Evolutionary conservation across 2,113 vertebrate species (phyloP).

Genomic region (Leptocoma aspasia): DNA sequence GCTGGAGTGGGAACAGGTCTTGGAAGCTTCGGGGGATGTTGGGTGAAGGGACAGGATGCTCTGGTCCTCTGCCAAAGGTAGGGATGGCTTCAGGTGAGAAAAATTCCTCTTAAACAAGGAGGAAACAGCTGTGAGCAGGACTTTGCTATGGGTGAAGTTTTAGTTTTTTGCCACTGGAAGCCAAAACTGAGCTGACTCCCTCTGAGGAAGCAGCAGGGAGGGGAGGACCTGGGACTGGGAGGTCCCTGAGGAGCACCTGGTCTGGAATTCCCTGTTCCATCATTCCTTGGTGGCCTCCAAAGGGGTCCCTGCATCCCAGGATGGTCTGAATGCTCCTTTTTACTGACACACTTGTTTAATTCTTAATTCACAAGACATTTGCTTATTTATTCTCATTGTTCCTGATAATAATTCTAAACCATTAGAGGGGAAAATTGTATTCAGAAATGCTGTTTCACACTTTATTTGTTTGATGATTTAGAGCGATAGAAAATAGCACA

Average conservation of each 20-base stretch:
- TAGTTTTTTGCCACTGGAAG: background rate
- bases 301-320: background rate
- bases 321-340: background rate
- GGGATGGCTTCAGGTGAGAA: background rate
- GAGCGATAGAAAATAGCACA: constrained; percentile 78
- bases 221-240: background rate
- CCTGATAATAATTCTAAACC: constrained; percentile 80
- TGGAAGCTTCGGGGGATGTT: background rate
- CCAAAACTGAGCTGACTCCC: background rate
- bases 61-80: background rate
- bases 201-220: background rate
- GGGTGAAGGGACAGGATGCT: background rate
- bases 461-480: constrained; percentile 86
- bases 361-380: constrained; percentile 70
- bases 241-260: background rate
- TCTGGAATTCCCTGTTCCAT: background rate
- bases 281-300: background rate
- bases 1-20: background rate
- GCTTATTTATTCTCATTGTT: constrained; percentile 81
- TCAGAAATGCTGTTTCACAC: constrained; percentile 81
- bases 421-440: constrained; percentile 84
- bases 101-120: background rate
- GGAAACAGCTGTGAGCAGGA: rapidly evolving
- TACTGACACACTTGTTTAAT: constrained; percentile 65
- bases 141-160: background rate